Base-by-base conservation (phyloP, 2,113 vertebrate genomes). In the Sula dactylatra region DNA sequence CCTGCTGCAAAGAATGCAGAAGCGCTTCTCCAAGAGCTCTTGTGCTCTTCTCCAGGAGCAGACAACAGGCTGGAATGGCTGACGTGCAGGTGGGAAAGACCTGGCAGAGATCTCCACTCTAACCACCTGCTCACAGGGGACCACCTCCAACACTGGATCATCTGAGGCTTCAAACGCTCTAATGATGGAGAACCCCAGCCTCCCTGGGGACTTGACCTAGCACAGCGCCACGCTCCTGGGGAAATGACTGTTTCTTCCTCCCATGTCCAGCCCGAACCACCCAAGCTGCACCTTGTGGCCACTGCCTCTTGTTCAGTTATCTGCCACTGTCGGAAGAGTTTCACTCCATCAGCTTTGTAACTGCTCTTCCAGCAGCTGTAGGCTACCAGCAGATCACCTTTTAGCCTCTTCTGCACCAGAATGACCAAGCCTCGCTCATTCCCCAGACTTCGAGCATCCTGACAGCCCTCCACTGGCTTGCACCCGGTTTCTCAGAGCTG, bases 351-450 rank as follows among this genome's bases (percentile, higher is more conserved):
- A 16, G 4, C 50, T 71, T 22, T 38, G 22, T 25, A 66, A 54
- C n/a, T 58, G n/a, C 32, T 55, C 16, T 73, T n/a, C 49, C 42
- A 91, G 71, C 38, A 85, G 78, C 73, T 61, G 70, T 4, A 58
- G n/a, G 13, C 29, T 79, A 71, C 42, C 38, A 50, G 76, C 2
- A 64, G 26, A 59, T 69, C 56, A 31, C 15, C 32, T 73, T 59
- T 67, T 6, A 50, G 56, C 61, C 45, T 40, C 77, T 77, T 42
- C 58, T 45, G 38, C 34, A 55, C 44, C n/a, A 69, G 7, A 21
- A 14, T 13, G 36, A 72, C n/a, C 0, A 4, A 80, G 49, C 21
- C 64, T 61, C 0, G 0, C 34, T n/a, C 16, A 4, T 9, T 40
- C 21, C 69, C 59, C 78, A 59, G 26, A 34, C 8, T 59, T 36